phyloP scores from a whole-genome alignment of 2,113 vertebrate genomes.

The Cercocebus atys region DNA sequence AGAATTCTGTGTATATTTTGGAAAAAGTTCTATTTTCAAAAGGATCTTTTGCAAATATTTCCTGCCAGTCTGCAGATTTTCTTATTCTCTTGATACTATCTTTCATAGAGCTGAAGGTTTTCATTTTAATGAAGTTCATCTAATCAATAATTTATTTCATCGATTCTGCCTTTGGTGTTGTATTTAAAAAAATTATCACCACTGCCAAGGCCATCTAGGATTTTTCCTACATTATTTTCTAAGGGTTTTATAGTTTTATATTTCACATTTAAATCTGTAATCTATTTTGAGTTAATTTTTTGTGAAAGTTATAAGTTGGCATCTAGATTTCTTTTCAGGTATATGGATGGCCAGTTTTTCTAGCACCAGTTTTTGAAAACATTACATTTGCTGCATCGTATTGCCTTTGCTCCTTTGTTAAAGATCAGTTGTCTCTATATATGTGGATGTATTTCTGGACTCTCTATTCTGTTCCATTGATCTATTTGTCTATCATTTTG shows the following conservation, averaged over 20 bases:
- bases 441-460: background rate
- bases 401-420: background rate
- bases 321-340: background rate
- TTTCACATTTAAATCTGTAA: background rate
- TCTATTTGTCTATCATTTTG: background rate
- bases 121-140: background rate
- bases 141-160: background rate
- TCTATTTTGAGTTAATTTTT: background rate
- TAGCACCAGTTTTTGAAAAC: background rate
- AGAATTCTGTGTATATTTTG: background rate
- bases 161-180: background rate
- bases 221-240: background rate
- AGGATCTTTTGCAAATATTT: background rate
- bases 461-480: background rate
- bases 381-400: background rate
- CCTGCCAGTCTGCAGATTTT: background rate
- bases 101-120: background rate
- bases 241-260: background rate
- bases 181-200: background rate
- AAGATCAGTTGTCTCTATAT: background rate
- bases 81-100: background rate
- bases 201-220: background rate
- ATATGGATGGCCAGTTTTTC: background rate
- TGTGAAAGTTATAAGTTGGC: background rate
- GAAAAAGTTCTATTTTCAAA: background rate